Evolutionary conservation across 2,113 vertebrate species (phyloP).

Genomic region (Pantherophis guttatus): DNA sequence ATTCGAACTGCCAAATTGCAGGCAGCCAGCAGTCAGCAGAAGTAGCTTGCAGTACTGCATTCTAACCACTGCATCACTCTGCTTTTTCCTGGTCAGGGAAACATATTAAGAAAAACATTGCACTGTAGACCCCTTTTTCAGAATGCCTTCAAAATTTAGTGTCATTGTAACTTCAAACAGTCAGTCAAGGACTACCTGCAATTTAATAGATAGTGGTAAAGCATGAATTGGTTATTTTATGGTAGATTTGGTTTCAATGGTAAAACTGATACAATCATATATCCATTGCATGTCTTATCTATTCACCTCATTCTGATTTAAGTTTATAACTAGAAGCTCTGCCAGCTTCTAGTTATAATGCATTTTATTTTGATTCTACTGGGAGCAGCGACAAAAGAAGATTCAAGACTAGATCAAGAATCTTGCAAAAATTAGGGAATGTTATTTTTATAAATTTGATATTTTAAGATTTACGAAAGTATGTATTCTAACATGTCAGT

Average conservation of each 20-base stretch:
- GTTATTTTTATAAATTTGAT: conserved; percentile 7
- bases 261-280: not conserved
- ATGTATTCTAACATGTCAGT: not conserved
- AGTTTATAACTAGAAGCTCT: not conserved
- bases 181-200: not conserved
- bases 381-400: conserved; percentile 2
- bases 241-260: not conserved
- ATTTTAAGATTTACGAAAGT: not conserved
- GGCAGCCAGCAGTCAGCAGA: too few relatives aligned
- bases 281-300: not conserved
- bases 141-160: not conserved
- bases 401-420: not conserved
- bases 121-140: too few relatives aligned
- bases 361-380: not conserved
- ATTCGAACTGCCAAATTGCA: too few relatives aligned
- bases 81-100: too few relatives aligned
- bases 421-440: not conserved
- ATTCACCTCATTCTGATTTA: not conserved
- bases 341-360: not conserved
- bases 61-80: too few relatives aligned
- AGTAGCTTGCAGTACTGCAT: too few relatives aligned
- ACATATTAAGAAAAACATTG: too few relatives aligned
- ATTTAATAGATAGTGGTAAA: not conserved
- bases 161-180: not conserved
- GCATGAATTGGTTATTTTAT: not conserved